phyloP scores from a whole-genome alignment of 2,113 vertebrate species.

The Turnix velox region DNA sequence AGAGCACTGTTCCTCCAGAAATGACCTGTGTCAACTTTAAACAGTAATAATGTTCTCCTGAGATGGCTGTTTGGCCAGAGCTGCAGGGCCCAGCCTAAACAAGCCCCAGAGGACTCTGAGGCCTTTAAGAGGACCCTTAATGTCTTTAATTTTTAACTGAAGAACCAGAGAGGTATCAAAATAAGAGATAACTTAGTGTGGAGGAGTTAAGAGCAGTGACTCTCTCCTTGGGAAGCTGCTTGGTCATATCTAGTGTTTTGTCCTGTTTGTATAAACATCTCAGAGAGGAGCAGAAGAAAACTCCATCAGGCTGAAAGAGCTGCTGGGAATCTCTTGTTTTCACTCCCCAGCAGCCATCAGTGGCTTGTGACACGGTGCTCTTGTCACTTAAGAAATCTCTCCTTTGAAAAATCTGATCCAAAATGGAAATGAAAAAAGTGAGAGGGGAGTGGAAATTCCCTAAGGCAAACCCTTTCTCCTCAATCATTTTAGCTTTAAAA shows the following conservation, averaged over 20 bases:
- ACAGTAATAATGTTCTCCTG: neutral
- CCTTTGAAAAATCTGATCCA: neutral
- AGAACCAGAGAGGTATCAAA: neutral
- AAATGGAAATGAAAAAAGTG: neutral
- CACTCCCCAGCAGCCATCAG: neutral
- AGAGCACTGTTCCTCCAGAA: neutral
- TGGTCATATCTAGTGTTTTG: neutral
- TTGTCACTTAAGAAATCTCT: neutral
- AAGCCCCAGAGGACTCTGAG: neutral
- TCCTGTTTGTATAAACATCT: neutral
- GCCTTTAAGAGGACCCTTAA: neutral
- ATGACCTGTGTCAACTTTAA: neutral
- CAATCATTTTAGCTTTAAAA: neutral
- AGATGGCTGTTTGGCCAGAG: neutral
- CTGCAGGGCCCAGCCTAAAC: neutral
- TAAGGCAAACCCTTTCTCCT: neutral
- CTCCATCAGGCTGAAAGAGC: neutral
- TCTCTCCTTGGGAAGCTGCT: neutral
- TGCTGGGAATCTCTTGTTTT: neutral
- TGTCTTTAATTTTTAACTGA: neutral
- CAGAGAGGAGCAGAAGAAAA: neutral
- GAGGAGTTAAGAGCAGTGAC: neutral
- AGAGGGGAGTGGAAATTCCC: neutral
- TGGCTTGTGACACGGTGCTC: neutral
- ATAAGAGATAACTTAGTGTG: neutral